Conservation (phyloP, 92 coral and sea anemone genomes). For the Zoanthus solanderi region DNA sequence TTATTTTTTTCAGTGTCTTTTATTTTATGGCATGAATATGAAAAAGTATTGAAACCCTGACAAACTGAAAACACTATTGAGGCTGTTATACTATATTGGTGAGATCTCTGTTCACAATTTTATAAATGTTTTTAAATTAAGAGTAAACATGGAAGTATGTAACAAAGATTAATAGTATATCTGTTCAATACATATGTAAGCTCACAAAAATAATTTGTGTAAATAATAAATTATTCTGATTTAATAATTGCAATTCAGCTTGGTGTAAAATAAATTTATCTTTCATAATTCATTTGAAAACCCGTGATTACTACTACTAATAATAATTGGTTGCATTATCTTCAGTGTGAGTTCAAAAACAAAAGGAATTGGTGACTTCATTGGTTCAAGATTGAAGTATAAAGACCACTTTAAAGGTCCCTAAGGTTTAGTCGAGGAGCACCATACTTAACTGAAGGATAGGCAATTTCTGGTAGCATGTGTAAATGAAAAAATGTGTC, state of each 20-base stretch:
- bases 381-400: neutral
- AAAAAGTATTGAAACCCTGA: neutral
- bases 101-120: constrained; percentile 16
- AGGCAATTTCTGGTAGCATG: constrained; percentile 21
- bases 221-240: neutral
- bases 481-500: constrained; percentile 2
- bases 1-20: constrained; percentile 15
- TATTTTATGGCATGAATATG: neutral
- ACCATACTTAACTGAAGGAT: constrained; percentile 8
- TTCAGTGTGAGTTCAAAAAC: neutral
- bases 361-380: neutral
- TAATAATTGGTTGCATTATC: neutral
- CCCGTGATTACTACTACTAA: neutral
- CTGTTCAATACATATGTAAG: neutral
- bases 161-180: neutral
- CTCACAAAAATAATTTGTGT: neutral
- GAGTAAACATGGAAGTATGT: neutral
- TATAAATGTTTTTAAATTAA: constrained; percentile 3
- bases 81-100: neutral
- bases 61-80: constrained; percentile 2
- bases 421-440: constrained; percentile 18
- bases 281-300: neutral
- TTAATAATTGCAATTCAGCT: neutral
- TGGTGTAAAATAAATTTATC: neutral
- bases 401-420: neutral